These are phyloP conservation scores for Drosophila kambysellisi DNA, from an alignment of 2,888 invertebrate species.

Conservation along the genomic window DNA sequence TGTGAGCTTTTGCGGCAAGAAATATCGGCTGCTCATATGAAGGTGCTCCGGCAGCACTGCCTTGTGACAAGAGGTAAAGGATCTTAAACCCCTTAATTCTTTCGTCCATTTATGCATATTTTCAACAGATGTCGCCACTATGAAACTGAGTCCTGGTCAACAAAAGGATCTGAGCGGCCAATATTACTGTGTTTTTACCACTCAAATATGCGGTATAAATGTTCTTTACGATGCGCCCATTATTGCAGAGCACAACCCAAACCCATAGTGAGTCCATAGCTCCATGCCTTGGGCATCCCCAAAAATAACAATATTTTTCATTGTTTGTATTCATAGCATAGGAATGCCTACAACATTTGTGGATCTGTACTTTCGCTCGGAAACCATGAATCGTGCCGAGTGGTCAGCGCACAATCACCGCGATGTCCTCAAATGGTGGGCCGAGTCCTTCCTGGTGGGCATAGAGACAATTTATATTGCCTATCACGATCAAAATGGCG, in stretches of 20 bases:
- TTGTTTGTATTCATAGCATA: background rate
- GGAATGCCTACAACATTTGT: constrained; percentile 11
- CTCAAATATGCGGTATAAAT: constrained; percentile 19
- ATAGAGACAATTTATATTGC: constrained; percentile 50
- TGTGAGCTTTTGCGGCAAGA: background rate
- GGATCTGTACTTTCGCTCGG: constrained; percentile 48
- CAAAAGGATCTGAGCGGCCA: constrained; percentile 9
- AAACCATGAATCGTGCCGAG: constrained; percentile 45
- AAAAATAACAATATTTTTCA: background rate
- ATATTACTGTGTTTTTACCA: constrained; percentile 48
- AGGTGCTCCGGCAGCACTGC: constrained; percentile 30
- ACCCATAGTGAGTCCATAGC: constrained; percentile 23
- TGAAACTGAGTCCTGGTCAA: background rate
- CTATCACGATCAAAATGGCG: constrained; percentile 17
- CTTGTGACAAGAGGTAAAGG: constrained; percentile 8
- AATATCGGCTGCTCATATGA: constrained; percentile 17
- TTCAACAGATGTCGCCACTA: constrained; percentile 3
- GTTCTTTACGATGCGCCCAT: constrained; percentile 63
- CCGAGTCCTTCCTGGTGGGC: constrained; percentile 45
- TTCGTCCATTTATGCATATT: background rate
- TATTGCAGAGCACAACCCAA: constrained; percentile 10
- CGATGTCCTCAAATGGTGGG: constrained; percentile 60
- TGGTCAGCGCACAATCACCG: constrained; percentile 38
- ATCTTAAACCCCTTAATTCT: background rate
- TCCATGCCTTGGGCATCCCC: background rate